Base-by-base conservation (phyloP, 2,797 vertebrate genomes). In the Fringilla coelebs region DNA sequence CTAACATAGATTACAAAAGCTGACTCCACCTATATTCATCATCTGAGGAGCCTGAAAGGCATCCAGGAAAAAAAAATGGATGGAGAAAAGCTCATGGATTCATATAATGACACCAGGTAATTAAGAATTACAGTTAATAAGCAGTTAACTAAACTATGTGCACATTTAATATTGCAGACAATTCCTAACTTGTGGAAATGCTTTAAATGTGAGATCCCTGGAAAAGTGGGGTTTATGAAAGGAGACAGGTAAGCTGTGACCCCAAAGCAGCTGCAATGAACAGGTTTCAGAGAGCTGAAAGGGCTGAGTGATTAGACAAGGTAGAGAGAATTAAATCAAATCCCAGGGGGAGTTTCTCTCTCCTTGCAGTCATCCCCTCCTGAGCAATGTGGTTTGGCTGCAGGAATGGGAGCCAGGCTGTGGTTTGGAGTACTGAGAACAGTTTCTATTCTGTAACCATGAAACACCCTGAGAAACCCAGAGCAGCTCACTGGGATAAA, bases 101-200 rank as follows among this genome's bases (percentile, higher is more conserved):
- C 28, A 11, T 7, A 1, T 2, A 45, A 43, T 0, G 3, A 3
- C 20, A 49, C 2, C 17, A n/a, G 10, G 4, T 48, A 66, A 26
- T 41, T 43, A 58, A 41, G 36, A 61, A 84, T 48, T 12, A 41
- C 41, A 84, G 8, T 13, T 55, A 55, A 48, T 8, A 55, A 73
- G 9, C 19, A 60, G 51, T 21, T 48, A 7, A 55, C 15, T 74
- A 15, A 54, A 13, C 8, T 12, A n/a, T 1, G 6, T 1, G 3
- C 3, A 43, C 4, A 9, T 17, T 31, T 22, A 57, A 49, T 26
- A 36, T 3, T 12, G 11, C 21, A 18, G 26, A 36, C 7, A 32
- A 49, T 5, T 34, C 43, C 36, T 18, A 41, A 41, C 17, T 36
- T 8, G 51, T 57, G 36, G 31, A 57, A 65, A 65, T 21, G 51